phyloP scores from a whole-genome alignment of 2,797 vertebrate species.

The Epinephelus malabaricus region DNA sequence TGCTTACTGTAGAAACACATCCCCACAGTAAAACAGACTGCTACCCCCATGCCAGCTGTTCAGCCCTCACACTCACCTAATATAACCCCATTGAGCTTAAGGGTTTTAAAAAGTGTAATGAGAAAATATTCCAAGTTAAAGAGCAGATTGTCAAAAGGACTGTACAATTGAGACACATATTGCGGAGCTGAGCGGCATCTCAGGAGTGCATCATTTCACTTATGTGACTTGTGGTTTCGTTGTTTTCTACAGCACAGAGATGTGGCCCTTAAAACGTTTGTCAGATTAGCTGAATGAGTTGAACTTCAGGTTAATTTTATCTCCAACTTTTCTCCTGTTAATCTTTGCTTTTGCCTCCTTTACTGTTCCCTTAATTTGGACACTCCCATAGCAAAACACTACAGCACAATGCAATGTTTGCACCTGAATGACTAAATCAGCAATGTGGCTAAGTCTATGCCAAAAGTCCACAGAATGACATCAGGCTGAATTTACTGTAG shows the following conservation, averaged over 20 bases:
- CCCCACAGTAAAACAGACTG: constrained; percentile 64
- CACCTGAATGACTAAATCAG: constrained; percentile 36
- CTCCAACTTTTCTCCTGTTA: background rate
- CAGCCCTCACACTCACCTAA: constrained; percentile 49
- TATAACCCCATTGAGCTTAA: constrained; percentile 53
- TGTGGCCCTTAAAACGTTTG: background rate
- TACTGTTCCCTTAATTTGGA: constrained; percentile 4
- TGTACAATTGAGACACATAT: constrained; percentile 12
- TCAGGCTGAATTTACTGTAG: background rate
- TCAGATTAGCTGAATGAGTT: constrained; percentile 1
- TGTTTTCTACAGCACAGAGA: constrained; percentile 4
- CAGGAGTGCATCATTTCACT: background rate
- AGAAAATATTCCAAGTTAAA: constrained; percentile 38
- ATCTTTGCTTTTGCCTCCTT: background rate
- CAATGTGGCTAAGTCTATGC: constrained; percentile 44
- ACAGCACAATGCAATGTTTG: constrained; percentile 24
- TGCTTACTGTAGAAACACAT: constrained; percentile 78
- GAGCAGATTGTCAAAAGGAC: constrained; percentile 38
- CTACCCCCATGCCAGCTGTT: constrained; percentile 70
- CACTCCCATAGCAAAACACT: constrained; percentile 1
- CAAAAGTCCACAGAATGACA: constrained; percentile 49
- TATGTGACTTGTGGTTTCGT: background rate
- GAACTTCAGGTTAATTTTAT: constrained; percentile 8
- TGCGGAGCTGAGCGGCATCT: background rate
- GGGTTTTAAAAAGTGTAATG: constrained; percentile 28